Base-by-base conservation (phyloP, 2,888 invertebrate genomes). In the Troglohyphantes excavatus region DNA sequence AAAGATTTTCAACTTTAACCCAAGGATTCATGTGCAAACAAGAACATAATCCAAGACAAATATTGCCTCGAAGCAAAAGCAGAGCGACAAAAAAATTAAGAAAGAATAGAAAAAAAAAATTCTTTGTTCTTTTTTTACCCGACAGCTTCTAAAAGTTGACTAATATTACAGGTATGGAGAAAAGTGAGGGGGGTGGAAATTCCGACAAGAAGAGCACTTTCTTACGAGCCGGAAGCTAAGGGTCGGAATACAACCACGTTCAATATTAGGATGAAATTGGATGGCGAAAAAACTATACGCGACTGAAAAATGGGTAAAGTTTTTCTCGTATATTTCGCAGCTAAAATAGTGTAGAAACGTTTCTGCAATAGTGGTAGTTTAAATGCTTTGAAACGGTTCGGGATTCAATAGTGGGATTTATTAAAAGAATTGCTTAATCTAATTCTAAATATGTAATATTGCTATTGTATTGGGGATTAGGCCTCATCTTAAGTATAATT, bases 41-140 rank as follows among this genome's bases (percentile, higher is more conserved):
- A 61, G 82, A 76, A 65, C 76, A 82, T 89, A 89, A 89, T 89
- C 88, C 82, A 83, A 89, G 88, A 83, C 53, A 89, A 89, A 89
- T 75, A 89, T 76, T 82, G 82, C 88, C 88, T 70, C 21, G 53
- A 68, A 82, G 88, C 81, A 59, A 76, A 89, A 87, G 70, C 85
- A 76, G 70, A 70, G 59, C 27, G 53, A 43, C 33, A 43, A 85
- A 78, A 87, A 87, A 86, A 84, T 21, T 53, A 43, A 83, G 73
- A 73, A 73, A 68, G 63, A 43, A 17, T 17, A 13, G n/a, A 53
- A 46, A 73, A 72, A 70, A 65, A 70, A 65, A 65, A 17, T 70
- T 33, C 65, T 78, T 82, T 82, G 61, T 82, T 72, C 82, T 82
- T 78, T 78, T 76, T 33, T 39, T 29, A 19, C 63, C 39, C 43